Base-by-base conservation (phyloP, 2,888 invertebrate genomes). In the Drosophila melanocephala region DNA sequence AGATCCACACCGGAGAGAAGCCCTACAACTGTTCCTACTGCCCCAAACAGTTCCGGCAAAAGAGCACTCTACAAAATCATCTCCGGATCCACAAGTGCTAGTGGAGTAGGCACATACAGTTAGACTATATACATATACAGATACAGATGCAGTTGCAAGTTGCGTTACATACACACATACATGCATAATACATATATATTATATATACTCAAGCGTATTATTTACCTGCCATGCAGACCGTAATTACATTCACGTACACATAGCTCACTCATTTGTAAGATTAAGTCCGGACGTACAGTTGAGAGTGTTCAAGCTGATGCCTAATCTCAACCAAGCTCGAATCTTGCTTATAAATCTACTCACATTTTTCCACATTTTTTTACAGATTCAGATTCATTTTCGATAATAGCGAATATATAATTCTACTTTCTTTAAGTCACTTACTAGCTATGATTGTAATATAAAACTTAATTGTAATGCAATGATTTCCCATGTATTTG, bases 1-100 rank as follows among this genome's bases (percentile, higher is more conserved):
- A 69, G 35, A 69, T 69, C 44, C 69, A 69, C 7, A 69, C 69
- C 16, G 69, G 69, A 44, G 69, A 69, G 51, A 69, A 69, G 12
- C 69, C 69, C 9, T 69, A 69, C 26, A 69, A 59, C 71, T 69
- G 69, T 70, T 71, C 69, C 71, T 69, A 69, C 71, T 69, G 69
- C 6, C 59, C 69, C 22, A 69, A 69, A 33, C 59, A 70, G 30
- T 69, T 69, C 42, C 52, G 69, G 6, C 69, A 69, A 32, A 69
- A 69, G 59, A 69, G 69, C 22, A 69, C 69, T 6, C 71, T 69
- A 3, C 69, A 69, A 52, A 69, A 69, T n/a, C 69, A 69, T 52
- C 14, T 69, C 0, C 30, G 69, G 59, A 69, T 69, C 26, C 69
- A 69, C 35, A 69, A 69, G 16, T 69, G 69, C 42, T 69, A 42